Base-by-base conservation (phyloP, 2,113 vertebrate species). In the Cryptotis parvus region DNA sequence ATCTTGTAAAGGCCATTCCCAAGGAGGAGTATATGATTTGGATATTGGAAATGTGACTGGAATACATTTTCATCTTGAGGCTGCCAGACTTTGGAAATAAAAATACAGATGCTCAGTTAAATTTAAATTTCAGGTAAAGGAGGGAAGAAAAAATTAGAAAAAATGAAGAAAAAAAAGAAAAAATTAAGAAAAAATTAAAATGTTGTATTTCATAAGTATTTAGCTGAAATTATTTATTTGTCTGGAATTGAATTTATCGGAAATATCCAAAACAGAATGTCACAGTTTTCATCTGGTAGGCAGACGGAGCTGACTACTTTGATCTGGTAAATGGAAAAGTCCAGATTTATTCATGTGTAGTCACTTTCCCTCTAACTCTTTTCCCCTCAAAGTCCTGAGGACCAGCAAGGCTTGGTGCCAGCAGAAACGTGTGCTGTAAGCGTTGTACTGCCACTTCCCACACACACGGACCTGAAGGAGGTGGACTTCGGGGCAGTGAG, bases 101-200 rank as follows among this genome's bases (percentile, higher is more conserved):
- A 90, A 75, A 70, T 68, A 43, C 16, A 9, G 16, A 70, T 58
- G 4, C 4, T 33, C 16, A 52, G 37, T 69, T 84, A 68, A 69
- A 69, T 89, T 77, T 83, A 45, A 84, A 78, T 93, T 93, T 95
- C 49, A 92, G 65, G 52, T 80, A 66, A 75, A 90, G 31, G 75
- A 76, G 6, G 45, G n/a, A n/a, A n/a, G n/a, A n/a, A 80, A 68
- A 39, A 20, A 9, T 37, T 9, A 55, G 16, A 52, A 24, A 55
- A 58, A 58, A 58, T 58, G n/a, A n/a, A n/a, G n/a, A n/a, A n/a
- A n/a, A n/a, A n/a, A n/a, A n/a, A n/a, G n/a, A n/a, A 80, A 68
- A 39, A 20, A 9, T 37, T 9, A 49, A 55, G 16, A 52, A 24
- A 55, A 58, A 58, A 58, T 58, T 41, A 83, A 87, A n/a, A 41